Percentiles rank a stretch among this genome's conserved stretches.
Conservation (phyloP, 2,113 vertebrate genomes). For the Corythoichthys intestinalis region DNA sequence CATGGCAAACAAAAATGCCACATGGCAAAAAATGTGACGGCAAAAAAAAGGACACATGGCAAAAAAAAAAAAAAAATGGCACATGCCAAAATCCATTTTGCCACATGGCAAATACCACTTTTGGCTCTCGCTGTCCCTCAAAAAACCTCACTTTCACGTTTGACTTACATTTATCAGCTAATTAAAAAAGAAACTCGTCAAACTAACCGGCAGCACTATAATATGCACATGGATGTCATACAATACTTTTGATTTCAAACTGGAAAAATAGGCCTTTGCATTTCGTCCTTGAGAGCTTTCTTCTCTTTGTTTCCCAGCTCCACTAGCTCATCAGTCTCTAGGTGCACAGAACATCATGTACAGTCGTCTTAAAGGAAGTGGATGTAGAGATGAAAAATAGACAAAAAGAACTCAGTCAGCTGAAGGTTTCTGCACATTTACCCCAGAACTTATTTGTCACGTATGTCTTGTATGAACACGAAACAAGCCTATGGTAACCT, state of each 20-base stretch:
- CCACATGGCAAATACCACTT: too few relatives aligned
- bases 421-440: not conserved
- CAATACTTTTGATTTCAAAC: slow-evolving; percentile 30
- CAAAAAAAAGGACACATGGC: too few relatives aligned
- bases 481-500: not conserved
- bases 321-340: slow-evolving; percentile 27
- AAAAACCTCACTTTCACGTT: slow-evolving; percentile 10
- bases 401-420: slow-evolving; percentile 4
- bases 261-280: slow-evolving; percentile 26
- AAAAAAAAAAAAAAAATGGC: too few relatives aligned
- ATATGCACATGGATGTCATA: slow-evolving; percentile 19
- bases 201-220: slow-evolving; percentile 13
- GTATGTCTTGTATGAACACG: not conserved
- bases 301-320: slow-evolving; percentile 8
- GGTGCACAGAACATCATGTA: slow-evolving; percentile 13
- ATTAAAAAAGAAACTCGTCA: slow-evolving; percentile 26
- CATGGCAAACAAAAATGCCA: too few relatives aligned
- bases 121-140: not conserved
- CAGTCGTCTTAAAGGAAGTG: slow-evolving; percentile 7
- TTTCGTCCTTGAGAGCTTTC: slow-evolving; percentile 25
- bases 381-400: slow-evolving; percentile 6
- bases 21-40: too few relatives aligned
- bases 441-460: slow-evolving; percentile 6
- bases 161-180: slow-evolving; percentile 31
- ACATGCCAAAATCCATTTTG: too few relatives aligned